Conservation (phyloP, 2,797 vertebrate genomes). For the Microchirus variegatus region DNA sequence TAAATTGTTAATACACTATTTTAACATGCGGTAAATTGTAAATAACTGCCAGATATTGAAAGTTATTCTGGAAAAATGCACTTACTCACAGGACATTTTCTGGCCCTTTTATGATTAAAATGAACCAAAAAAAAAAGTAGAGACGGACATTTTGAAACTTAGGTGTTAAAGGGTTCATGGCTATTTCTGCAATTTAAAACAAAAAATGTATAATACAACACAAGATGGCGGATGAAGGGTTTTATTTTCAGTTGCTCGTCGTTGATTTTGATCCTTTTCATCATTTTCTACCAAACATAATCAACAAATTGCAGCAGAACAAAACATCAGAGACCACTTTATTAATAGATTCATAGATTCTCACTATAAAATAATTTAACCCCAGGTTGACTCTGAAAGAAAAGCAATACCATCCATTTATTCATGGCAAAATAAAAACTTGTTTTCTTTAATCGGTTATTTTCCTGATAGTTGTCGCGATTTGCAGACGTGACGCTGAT, state of each 20-base stretch:
- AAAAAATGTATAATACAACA: too few species aligned
- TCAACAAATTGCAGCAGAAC: slow-evolving; percentile 35
- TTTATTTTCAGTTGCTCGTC: slow-evolving; percentile 15
- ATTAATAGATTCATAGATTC: slow-evolving; percentile 33
- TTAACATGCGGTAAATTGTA: too few species aligned
- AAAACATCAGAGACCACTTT: slow-evolving; percentile 37
- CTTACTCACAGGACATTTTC: too few species aligned
- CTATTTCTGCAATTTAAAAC: too few species aligned
- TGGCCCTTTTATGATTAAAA: too few species aligned
- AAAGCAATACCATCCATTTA: slow-evolving; percentile 24
- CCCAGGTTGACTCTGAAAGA: slow-evolving; percentile 21
- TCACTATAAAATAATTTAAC: slow-evolving; percentile 48
- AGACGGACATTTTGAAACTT: too few species aligned
- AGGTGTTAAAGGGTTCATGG: too few species aligned
- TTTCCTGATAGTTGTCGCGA: background rate
- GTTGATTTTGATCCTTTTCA: background rate
- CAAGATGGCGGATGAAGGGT: slow-evolving; percentile 7
- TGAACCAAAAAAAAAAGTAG: too few species aligned
- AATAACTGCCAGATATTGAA: too few species aligned
- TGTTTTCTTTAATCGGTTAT: slow-evolving; percentile 29
- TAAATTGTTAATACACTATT: too few species aligned
- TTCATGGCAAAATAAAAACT: slow-evolving; percentile 33
- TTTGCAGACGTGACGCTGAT: slow-evolving; percentile 24
- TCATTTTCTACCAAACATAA: slow-evolving; percentile 12
- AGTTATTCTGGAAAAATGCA: too few species aligned